Evolutionary conservation across 2,113 vertebrate genomes (phyloP).

Genomic region (Penelope pileata): DNA sequence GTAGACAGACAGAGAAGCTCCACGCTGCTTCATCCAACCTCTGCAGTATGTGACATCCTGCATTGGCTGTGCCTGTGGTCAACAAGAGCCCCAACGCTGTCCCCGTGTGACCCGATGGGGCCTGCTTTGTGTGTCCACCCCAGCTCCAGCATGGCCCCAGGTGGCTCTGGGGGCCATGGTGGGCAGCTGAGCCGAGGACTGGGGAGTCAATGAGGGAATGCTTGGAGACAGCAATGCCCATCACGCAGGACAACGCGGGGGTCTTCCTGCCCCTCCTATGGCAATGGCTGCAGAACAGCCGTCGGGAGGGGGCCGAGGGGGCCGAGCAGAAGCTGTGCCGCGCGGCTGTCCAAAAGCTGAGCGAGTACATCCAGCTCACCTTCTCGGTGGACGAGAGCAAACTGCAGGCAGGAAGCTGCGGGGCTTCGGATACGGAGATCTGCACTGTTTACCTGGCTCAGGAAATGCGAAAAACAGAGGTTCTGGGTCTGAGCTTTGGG

Average conservation of each 20-base stretch:
- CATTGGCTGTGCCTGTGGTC: neutral
- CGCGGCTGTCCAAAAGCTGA: slow-evolving; percentile 89
- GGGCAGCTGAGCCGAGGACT: accelerated
- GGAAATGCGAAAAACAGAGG: slow-evolving; percentile 73
- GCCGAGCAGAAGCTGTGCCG: slow-evolving; percentile 80
- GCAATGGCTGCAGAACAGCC: slow-evolving; percentile 83
- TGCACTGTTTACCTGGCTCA: slow-evolving; percentile 86
- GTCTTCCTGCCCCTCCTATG: slow-evolving; percentile 89
- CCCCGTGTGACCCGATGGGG: neutral
- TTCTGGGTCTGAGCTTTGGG: slow-evolving; percentile 92
- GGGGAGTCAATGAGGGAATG: slow-evolving; percentile 66
- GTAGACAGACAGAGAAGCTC: neutral
- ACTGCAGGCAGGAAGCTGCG: slow-evolving; percentile 31
- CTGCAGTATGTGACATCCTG: neutral
- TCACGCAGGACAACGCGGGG: slow-evolving; percentile 93
- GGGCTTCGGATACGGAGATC: slow-evolving; percentile 84
- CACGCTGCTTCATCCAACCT: neutral
- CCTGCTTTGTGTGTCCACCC: neutral
- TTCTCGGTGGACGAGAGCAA: slow-evolving; percentile 81
- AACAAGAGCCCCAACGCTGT: accelerated
- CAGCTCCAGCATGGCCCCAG: neutral
- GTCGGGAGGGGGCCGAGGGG: slow-evolving; percentile 66
- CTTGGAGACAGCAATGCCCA: slow-evolving; percentile 85
- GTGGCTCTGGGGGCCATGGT: neutral
- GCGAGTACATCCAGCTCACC: slow-evolving; percentile 94